These are phyloP conservation scores for Homarus gammarus DNA, from an alignment of 2,888 invertebrate genomes.

Conservation along the genomic window DNA sequence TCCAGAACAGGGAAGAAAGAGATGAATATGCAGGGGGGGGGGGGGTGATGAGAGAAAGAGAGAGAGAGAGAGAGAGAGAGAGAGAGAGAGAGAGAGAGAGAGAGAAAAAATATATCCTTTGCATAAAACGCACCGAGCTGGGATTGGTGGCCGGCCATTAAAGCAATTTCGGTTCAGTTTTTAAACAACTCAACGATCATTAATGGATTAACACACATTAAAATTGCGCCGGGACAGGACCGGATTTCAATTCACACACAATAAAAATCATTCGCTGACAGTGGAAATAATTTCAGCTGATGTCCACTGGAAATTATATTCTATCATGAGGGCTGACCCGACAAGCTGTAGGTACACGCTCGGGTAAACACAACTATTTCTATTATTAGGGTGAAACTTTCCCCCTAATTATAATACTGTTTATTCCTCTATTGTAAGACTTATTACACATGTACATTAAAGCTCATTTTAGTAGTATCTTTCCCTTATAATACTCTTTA, in stretches of 20 bases:
- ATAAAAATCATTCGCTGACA: constrained; percentile 4
- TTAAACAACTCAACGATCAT: constrained; percentile 44
- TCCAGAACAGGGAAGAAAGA: constrained; percentile 22
- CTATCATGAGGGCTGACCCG: not conserved
- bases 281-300: constrained; percentile 7
- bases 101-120: not conserved
- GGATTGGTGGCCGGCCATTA: not conserved
- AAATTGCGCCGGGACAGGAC: constrained; percentile 24
- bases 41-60: not conserved
- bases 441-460: too few species aligned
- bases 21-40: not conserved
- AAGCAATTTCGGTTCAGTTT: constrained; percentile 7
- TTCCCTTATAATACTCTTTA: too few species aligned
- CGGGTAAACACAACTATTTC: too few species aligned
- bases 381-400: too few species aligned
- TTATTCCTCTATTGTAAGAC: too few species aligned
- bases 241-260: constrained; percentile 33
- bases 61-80: constrained; percentile 15
- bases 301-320: not conserved
- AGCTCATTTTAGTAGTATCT: too few species aligned
- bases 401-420: too few species aligned
- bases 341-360: not conserved
- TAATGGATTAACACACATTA: constrained; percentile 42
- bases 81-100: not conserved
- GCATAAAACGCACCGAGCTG: not conserved